phyloP scores from a whole-genome alignment of 2,113 vertebrate genomes.

The Nycticryphes semicollaris region DNA sequence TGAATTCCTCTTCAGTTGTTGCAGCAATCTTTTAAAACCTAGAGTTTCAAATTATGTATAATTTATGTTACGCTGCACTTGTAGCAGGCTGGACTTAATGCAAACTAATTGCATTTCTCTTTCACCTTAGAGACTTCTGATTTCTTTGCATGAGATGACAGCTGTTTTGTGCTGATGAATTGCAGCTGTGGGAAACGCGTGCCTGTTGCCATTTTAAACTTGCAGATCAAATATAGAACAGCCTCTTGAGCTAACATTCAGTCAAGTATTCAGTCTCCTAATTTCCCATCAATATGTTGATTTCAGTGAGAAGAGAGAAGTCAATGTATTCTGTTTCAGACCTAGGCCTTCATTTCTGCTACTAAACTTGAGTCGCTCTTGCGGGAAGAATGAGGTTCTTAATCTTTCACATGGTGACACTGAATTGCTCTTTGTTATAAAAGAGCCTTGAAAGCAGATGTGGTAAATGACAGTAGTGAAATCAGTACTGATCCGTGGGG shows the following conservation, averaged over 20 bases:
- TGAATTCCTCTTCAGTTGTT: slow-evolving; percentile 18
- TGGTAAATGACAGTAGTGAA: not conserved
- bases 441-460: not conserved
- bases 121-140: slow-evolving; percentile 60
- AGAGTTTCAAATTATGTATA: slow-evolving; percentile 45
- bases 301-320: slow-evolving; percentile 8
- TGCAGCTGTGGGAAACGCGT: slow-evolving; percentile 54
- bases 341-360: not conserved
- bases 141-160: slow-evolving; percentile 62
- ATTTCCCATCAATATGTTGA: slow-evolving; percentile 11
- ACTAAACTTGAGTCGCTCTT: not conserved
- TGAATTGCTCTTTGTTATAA: not conserved
- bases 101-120: slow-evolving; percentile 63
- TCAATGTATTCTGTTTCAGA: not conserved
- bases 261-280: slow-evolving; percentile 34
- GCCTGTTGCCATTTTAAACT: slow-evolving; percentile 63
- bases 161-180: slow-evolving; percentile 66
- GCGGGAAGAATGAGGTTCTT: not conserved
- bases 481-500: not conserved
- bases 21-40: slow-evolving; percentile 32
- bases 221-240: slow-evolving; percentile 53
- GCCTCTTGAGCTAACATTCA: slow-evolving; percentile 42
- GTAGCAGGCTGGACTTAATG: slow-evolving; percentile 53
- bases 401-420: not conserved
- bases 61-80: slow-evolving; percentile 38